Evolutionary conservation across 2,888 invertebrate genomes (phyloP), one percentile per base, ranked within the genome.

Genomic region (Euproctis similis): DNA sequence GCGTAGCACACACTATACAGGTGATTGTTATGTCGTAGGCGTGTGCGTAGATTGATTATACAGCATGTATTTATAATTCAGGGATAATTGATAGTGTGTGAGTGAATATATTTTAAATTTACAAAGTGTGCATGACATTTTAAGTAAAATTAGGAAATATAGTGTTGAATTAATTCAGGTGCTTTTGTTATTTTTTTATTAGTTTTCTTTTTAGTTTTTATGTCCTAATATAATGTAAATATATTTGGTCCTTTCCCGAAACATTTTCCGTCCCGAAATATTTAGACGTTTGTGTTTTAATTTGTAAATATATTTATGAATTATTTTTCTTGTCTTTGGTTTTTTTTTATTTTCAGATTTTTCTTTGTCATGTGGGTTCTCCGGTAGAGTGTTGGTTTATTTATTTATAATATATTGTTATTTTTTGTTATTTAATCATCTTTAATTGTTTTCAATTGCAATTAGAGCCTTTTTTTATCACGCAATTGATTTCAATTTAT

Each of bases 341-440:
- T 59, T 60, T 60, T 59, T 59, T 59, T 60, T 64, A 66, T 76
- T 77, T 74, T 50, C 72, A 77, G 75, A 69, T 45, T 53, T 63
- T 71, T 25, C 24, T 24, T 64, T 76, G 65, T 75, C 69, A 67
- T 62, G 61, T 80, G 77, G 80, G 80, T 71, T 62, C 71, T 76
- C 76, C 73, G 78, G 78, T 80, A 77, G 78, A 73, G 53, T 70
- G 72, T 70, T 59, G 67, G 68, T 69, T 75, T 65, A 8, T 61
- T 56, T 53, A 50, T 42, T 50, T 43, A 44, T 48, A 52, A 48
- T 44, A 49, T 43, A 42, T 50, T 48, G 42, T 44, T 49, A 43
- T 53, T 44, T 49, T 48, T n/a, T n/a, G n/a, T n/a, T n/a, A n/a
- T n/a, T n/a, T n/a, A n/a, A n/a, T n/a, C n/a, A n/a, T n/a, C n/a